phyloP scores from a whole-genome alignment of 2,113 vertebrate species.

The Podarcis cretensis region DNA sequence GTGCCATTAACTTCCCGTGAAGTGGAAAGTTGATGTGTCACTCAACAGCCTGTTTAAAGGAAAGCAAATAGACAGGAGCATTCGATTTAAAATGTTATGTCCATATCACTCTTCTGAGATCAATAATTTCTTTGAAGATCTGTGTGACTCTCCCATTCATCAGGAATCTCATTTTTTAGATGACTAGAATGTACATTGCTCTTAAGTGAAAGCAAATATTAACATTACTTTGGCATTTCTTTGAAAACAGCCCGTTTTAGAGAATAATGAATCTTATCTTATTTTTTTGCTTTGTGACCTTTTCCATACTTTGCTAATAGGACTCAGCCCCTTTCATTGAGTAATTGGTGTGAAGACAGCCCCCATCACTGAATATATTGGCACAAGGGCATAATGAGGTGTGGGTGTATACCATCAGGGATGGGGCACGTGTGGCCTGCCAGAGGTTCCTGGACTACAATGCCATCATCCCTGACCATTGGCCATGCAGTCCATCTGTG shows the following conservation, averaged over 20 bases:
- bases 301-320: slow-evolving; percentile 57
- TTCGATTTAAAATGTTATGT: slow-evolving; percentile 40
- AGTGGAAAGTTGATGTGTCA: slow-evolving; percentile 31
- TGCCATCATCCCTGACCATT: no score
- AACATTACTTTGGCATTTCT: slow-evolving; percentile 58
- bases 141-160: slow-evolving; percentile 31
- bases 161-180: slow-evolving; percentile 55
- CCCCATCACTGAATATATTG: slow-evolving; percentile 33
- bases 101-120: slow-evolving; percentile 28
- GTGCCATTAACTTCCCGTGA: slow-evolving; percentile 37
- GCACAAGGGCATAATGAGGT: slow-evolving; percentile 47
- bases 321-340: slow-evolving; percentile 36
- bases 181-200: slow-evolving; percentile 55
- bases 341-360: slow-evolving; percentile 34
- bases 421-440: no score
- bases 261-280: slow-evolving; percentile 19
- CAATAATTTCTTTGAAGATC: slow-evolving; percentile 31
- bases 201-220: slow-evolving; percentile 68
- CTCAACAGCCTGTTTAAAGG: slow-evolving; percentile 50
- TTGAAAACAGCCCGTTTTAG: slow-evolving; percentile 54
- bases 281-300: slow-evolving; percentile 53
- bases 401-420: background rate
- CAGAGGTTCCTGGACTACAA: no score
- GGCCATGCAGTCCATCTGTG: no score
- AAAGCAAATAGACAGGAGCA: slow-evolving; percentile 43